Conservation (phyloP, 2,113 vertebrate genomes). For the Hippocampus guttulatus region DNA sequence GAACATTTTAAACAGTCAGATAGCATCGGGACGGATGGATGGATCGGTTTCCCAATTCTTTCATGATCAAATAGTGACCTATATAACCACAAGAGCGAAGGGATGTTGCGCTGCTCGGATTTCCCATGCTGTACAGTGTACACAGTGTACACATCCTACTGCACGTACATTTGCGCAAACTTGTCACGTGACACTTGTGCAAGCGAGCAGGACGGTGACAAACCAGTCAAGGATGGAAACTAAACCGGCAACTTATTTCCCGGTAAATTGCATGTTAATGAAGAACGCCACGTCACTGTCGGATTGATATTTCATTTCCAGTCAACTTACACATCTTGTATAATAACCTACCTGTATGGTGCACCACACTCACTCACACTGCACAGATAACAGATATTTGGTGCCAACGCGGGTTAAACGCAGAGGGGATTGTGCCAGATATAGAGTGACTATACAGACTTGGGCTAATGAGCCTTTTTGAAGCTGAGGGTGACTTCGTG, state of each 20-base stretch:
- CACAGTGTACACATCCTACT: constrained; percentile 20
- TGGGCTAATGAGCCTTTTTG: too few species aligned
- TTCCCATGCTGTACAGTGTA: constrained; percentile 38
- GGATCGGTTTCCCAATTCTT: not conserved
- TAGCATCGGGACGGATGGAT: not conserved
- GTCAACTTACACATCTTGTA: not conserved
- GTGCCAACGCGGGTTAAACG: too few species aligned
- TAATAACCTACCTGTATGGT: too few species aligned
- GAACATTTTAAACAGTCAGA: not conserved
- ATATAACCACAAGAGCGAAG: constrained; percentile 8
- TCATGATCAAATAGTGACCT: constrained; percentile 2
- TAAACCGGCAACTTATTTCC: not conserved
- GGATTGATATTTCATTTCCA: not conserved
- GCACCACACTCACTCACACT: too few species aligned
- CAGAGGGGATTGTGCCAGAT: too few species aligned
- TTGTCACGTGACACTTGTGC: constrained; percentile 13
- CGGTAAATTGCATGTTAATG: not conserved
- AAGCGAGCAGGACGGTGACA: not conserved
- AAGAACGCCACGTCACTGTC: not conserved
- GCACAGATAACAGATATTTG: too few species aligned
- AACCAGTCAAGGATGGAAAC: not conserved
- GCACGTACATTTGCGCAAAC: constrained; percentile 49
- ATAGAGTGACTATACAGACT: too few species aligned
- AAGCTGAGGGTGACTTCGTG: too few species aligned
- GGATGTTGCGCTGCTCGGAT: constrained; percentile 35